Evolutionary conservation across 2,797 vertebrate species (phyloP).

Genomic region (Scarus forsteni): DNA sequence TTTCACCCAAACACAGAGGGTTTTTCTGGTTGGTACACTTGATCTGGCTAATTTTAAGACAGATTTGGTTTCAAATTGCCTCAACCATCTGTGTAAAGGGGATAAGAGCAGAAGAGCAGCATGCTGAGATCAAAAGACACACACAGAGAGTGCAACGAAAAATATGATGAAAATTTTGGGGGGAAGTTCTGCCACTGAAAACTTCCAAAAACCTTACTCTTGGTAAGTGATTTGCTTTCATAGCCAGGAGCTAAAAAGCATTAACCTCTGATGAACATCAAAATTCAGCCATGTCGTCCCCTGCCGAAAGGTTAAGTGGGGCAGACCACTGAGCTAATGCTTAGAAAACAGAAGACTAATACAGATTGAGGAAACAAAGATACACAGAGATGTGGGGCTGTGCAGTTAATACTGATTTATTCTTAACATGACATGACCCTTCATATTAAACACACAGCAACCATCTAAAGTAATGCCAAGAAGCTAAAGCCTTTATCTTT

Average conservation of each 20-base stretch:
- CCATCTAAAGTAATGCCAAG: too few relatives aligned
- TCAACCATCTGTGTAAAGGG: conserved; percentile 68
- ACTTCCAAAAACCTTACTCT: conserved; percentile 37
- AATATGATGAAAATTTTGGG: conserved; percentile 57
- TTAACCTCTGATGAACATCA: background rate
- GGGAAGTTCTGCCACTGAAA: conserved; percentile 52
- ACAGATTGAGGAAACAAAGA: too few relatives aligned
- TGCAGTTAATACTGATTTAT: too few relatives aligned
- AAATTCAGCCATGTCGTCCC: background rate
- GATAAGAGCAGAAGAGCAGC: conserved; percentile 68
- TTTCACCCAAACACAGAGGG: conserved; percentile 68
- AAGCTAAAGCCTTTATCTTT: too few relatives aligned
- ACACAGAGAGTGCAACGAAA: conserved; percentile 64
- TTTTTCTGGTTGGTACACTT: conserved; percentile 70
- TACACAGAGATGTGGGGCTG: too few relatives aligned
- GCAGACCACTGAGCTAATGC: background rate
- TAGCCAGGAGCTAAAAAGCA: conserved; percentile 6
- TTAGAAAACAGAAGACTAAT: background rate
- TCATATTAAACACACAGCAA: too few relatives aligned
- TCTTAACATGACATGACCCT: too few relatives aligned
- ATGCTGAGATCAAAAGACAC: conserved; percentile 82
- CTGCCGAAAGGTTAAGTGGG: conserved; percentile 1
- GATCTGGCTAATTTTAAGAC: conserved; percentile 72
- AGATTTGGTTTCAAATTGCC: conserved; percentile 61
- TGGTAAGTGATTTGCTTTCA: conserved; percentile 32